phyloP scores from a whole-genome alignment of 1,140 invertebrate genomes.

The Drosophila watanabei region DNA sequence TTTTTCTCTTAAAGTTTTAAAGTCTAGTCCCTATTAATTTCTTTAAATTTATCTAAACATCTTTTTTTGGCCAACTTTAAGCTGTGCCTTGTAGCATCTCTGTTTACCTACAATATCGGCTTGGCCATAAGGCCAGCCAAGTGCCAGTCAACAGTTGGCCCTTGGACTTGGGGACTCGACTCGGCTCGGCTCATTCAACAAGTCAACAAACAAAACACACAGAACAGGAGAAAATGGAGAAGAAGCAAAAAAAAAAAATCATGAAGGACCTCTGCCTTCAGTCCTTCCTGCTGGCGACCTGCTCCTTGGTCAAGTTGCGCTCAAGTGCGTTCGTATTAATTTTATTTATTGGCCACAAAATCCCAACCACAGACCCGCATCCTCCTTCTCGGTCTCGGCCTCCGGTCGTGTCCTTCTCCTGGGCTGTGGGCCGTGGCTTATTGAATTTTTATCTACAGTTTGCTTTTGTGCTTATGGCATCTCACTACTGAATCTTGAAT shows the following conservation, averaged over 20 bases:
- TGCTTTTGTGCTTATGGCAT: slow-evolving; percentile 71
- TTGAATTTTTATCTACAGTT: slow-evolving; percentile 80
- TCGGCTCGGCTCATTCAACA: slow-evolving; percentile 66
- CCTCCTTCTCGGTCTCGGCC: slow-evolving; percentile 7
- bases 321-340: slow-evolving; percentile 80
- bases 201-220: slow-evolving; percentile 75
- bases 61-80: slow-evolving; percentile 22
- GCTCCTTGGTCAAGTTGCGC: slow-evolving; percentile 62
- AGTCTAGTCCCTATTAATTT: background rate
- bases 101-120: slow-evolving; percentile 50
- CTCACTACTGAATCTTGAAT: slow-evolving; percentile 56
- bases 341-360: slow-evolving; percentile 80
- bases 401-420: slow-evolving; percentile 50
- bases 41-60: background rate
- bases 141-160: slow-evolving; percentile 65
- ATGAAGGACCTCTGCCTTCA: slow-evolving; percentile 7
- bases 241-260: slow-evolving; percentile 33
- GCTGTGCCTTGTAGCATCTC: background rate
- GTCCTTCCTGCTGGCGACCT: slow-evolving; percentile 17
- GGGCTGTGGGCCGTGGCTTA: slow-evolving; percentile 51
- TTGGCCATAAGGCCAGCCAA: slow-evolving; percentile 47
- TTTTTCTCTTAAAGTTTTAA: background rate
- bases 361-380: slow-evolving; percentile 32
- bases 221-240: slow-evolving; percentile 40
- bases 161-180: slow-evolving; percentile 24